Evolutionary conservation across 1,140 invertebrate species (phyloP).

Genomic region (Calliphora vicina): DNA sequence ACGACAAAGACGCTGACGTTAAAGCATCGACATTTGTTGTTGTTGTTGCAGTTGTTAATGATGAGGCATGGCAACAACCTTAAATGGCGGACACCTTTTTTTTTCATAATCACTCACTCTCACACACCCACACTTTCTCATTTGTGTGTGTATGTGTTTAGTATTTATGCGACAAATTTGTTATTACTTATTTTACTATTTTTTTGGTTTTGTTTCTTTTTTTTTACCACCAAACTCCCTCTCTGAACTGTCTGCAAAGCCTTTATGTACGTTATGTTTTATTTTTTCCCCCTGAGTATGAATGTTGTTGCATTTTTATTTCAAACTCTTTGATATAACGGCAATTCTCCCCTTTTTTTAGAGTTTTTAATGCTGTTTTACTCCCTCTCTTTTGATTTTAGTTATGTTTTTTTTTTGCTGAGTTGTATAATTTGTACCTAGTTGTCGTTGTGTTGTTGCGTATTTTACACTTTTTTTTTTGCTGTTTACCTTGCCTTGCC

Average conservation of each 20-base stretch:
- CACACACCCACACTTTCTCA: neutral
- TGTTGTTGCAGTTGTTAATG: neutral
- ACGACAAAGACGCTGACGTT: neutral
- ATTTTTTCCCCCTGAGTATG: neutral
- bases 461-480: neutral
- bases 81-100: neutral
- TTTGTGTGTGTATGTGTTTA: too few relatives aligned
- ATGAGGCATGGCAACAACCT: constrained; percentile 7
- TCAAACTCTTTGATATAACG: neutral
- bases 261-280: neutral
- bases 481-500: too few relatives aligned
- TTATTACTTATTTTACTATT: neutral
- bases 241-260: neutral
- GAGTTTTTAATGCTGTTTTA: neutral
- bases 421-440: neutral
- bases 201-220: neutral
- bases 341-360: neutral
- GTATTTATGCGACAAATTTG: constrained; percentile 19
- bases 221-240: neutral
- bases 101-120: neutral
- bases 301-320: neutral
- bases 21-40: too few relatives aligned
- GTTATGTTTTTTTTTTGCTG: neutral
- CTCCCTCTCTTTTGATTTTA: neutral
- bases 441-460: too few relatives aligned